Evolutionary conservation across 2,888 invertebrate genomes (phyloP).

Genomic region (Brachynemurus nebulosus): DNA sequence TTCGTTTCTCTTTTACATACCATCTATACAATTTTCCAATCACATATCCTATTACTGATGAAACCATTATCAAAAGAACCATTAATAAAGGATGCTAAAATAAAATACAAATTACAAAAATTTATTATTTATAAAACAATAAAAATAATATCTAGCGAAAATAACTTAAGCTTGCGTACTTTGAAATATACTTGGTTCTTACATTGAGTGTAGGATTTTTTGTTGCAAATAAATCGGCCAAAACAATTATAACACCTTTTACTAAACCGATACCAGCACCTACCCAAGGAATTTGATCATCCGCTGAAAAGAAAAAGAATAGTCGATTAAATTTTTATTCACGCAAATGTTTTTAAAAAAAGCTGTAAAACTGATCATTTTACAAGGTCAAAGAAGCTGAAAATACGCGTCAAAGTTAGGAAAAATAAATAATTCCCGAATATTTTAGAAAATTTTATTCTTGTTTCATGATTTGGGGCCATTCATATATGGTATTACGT

Average conservation of each 20-base stretch:
- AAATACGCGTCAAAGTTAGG: too few species aligned
- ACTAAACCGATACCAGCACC: conserved; percentile 60
- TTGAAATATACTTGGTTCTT: conserved; percentile 25
- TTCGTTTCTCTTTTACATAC: conserved; percentile 37
- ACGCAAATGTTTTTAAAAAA: too few species aligned
- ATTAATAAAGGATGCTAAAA: conserved; percentile 58
- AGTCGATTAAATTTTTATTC: too few species aligned
- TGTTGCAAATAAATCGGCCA: conserved; percentile 52
- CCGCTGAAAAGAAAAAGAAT: conserved; percentile 43
- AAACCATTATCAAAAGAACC: conserved; percentile 51
- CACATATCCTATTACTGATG: conserved; percentile 52
- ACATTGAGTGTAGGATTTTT: conserved; percentile 49
- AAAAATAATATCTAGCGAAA: conserved; percentile 8
- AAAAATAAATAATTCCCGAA: too few species aligned
- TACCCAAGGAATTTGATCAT: conserved; percentile 59
- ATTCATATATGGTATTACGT: too few species aligned
- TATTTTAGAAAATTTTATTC: too few species aligned
- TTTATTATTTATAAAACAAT: conserved; percentile 8
- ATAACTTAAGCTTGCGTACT: background rate
- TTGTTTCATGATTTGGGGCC: too few species aligned
- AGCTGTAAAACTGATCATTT: too few species aligned
- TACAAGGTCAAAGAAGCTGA: too few species aligned
- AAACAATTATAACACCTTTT: conserved; percentile 51
- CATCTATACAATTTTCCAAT: conserved; percentile 44
- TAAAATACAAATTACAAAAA: conserved; percentile 10